phyloP scores from a whole-genome alignment of 2,797 vertebrate species.

The Gymnopithys bicolor region DNA sequence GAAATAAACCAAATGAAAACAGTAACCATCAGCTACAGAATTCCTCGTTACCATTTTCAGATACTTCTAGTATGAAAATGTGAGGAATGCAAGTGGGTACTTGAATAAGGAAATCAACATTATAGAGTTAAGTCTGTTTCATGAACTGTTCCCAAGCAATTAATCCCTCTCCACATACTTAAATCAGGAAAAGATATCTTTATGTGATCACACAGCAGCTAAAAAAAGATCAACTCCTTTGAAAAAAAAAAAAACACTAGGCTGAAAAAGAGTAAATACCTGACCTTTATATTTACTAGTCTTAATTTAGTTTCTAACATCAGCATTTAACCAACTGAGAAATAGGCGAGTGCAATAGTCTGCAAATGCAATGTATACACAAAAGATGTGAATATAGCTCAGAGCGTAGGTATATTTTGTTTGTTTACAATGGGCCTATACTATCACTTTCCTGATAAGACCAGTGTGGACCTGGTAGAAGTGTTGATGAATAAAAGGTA shows the following conservation, averaged over 20 bases:
- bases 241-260: not conserved
- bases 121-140: not conserved
- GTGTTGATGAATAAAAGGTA: not conserved
- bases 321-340: not conserved
- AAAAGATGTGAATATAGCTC: rapidly evolving
- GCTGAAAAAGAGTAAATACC: not conserved
- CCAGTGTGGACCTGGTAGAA: not conserved
- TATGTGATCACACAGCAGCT: not conserved
- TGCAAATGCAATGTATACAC: not conserved
- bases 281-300: not conserved
- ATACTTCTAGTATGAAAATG: not conserved
- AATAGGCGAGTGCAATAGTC: not conserved
- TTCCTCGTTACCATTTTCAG: not conserved
- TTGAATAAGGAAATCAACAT: not conserved
- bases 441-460: not conserved
- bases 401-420: rapidly evolving
- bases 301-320: not conserved
- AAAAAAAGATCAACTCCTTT: not conserved
- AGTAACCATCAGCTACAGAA: not conserved
- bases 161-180: not conserved
- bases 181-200: not conserved
- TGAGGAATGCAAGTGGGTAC: not conserved
- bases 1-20: rapidly evolving
- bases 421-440: not conserved
- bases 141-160: not conserved